phyloP scores from a whole-genome alignment of 2,888 invertebrate genomes.

The Andrena trimmerana region DNA sequence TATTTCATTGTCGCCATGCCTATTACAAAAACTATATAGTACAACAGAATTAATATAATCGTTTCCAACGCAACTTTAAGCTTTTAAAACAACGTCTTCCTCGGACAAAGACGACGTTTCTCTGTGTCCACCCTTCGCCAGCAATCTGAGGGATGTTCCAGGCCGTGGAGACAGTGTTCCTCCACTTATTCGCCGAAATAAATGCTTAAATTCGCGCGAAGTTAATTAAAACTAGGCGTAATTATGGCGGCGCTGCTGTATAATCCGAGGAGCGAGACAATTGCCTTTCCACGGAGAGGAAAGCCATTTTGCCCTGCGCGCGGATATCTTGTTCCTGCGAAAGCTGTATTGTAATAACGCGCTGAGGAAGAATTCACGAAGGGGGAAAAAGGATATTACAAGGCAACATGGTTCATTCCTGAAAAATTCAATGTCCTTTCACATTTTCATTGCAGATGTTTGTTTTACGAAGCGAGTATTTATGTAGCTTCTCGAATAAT shows the following conservation, averaged over 20 bases:
- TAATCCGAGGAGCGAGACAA: constrained; percentile 67
- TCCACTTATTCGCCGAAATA: constrained; percentile 72
- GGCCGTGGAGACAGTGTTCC: constrained; percentile 48
- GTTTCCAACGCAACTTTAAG: background rate
- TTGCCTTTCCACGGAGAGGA: constrained; percentile 66
- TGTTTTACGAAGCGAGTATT: constrained; percentile 6
- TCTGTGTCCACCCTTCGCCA: constrained; percentile 13
- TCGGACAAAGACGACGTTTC: constrained; percentile 59
- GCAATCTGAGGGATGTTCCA: constrained; percentile 54
- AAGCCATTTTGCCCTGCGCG: constrained; percentile 64
- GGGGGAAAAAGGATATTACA: constrained; percentile 18
- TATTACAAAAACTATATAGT: background rate
- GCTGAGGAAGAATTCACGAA: constrained; percentile 21
- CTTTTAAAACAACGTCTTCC: constrained; percentile 13
- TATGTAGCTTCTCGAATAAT: too few relatives aligned
- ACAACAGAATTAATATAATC: constrained; percentile 6
- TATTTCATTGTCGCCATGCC: too few relatives aligned
- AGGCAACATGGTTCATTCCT: constrained; percentile 47
- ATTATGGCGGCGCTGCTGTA: constrained; percentile 76
- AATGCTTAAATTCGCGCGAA: constrained; percentile 80
- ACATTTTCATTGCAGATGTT: constrained; percentile 21
- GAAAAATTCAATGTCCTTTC: constrained; percentile 58
- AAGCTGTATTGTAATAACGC: constrained; percentile 69
- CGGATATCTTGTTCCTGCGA: constrained; percentile 68
- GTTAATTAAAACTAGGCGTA: constrained; percentile 81